phyloP scores from a whole-genome alignment of 2,888 invertebrate genomes.

The Alloplasta piceator region DNA sequence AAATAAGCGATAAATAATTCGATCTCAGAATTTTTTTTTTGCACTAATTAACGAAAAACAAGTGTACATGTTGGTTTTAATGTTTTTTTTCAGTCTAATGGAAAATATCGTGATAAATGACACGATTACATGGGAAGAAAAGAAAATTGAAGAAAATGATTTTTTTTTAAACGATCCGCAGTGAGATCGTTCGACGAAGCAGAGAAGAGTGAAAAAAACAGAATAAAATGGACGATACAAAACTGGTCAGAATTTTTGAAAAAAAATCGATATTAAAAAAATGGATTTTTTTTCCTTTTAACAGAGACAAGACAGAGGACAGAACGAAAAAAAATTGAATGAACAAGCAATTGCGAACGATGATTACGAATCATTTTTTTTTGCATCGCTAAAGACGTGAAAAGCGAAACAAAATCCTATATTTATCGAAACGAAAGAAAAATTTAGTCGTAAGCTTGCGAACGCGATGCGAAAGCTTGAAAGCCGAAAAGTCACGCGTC shows the following conservation, averaged over 20 bases:
- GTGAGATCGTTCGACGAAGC: background rate
- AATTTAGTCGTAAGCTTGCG: conserved; percentile 79
- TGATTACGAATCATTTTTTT: conserved; percentile 36
- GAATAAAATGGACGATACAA: conserved; percentile 81
- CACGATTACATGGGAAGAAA: conserved; percentile 53
- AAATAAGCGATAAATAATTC: conserved; percentile 11
- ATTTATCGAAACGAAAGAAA: conserved; percentile 74
- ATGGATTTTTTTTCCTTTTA: conserved; percentile 41
- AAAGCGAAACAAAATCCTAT: conserved; percentile 76
- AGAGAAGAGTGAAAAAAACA: conserved; percentile 77
- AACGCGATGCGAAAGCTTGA: conserved; percentile 81
- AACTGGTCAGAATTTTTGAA: conserved; percentile 38
- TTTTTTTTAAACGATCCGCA: conserved; percentile 6
- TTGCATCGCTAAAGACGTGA: conserved; percentile 56
- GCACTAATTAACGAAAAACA: conserved; percentile 32
- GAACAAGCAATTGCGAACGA: conserved; percentile 49
- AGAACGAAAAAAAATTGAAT: conserved; percentile 34
- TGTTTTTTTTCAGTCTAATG: conserved; percentile 8
- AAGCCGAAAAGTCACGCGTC: conserved; percentile 75
- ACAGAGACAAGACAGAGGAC: conserved; percentile 61
- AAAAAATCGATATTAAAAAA: conserved; percentile 39
- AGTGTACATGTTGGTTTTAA: conserved; percentile 18
- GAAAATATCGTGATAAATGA: conserved; percentile 39
- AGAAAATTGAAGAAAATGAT: conserved; percentile 61
- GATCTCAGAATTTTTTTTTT: conserved; percentile 18